Evolutionary conservation across 2,113 vertebrate species (phyloP).

Genomic region (Odocoileus hemionus): DNA sequence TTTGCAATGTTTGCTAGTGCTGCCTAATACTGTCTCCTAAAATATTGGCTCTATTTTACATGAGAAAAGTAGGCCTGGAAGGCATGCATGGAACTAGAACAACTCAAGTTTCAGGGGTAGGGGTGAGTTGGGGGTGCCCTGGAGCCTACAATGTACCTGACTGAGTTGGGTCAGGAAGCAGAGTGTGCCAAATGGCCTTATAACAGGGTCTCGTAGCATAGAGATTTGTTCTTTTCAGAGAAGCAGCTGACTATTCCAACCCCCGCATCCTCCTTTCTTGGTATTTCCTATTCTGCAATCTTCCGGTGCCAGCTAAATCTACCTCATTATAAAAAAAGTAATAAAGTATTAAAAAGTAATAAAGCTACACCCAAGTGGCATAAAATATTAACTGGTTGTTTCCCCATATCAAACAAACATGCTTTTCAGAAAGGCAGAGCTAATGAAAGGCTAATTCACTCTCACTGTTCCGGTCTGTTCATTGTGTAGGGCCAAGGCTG

Average conservation of each 20-base stretch:
- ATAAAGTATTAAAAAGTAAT: slow-evolving; percentile 4
- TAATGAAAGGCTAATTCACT: not conserved
- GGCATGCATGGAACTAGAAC: not conserved
- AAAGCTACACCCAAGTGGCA: not conserved
- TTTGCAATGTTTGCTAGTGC: not conserved
- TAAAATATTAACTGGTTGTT: slow-evolving; percentile 26
- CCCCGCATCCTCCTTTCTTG: not conserved
- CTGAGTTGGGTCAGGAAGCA: not conserved
- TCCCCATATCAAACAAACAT: not conserved
- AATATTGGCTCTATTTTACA: not conserved
- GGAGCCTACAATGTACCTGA: slow-evolving; percentile 18
- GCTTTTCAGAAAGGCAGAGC: slow-evolving; percentile 27
- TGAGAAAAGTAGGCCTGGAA: not conserved
- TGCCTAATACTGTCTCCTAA: not conserved
- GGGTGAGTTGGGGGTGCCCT: not conserved
- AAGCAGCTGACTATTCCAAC: not conserved
- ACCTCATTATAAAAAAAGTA: slow-evolving; percentile 22
- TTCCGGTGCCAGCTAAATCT: not conserved
- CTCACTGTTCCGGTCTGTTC: not conserved
- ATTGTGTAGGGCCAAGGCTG: not conserved
- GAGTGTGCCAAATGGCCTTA: slow-evolving; percentile 43
- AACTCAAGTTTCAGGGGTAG: not conserved
- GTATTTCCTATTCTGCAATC: slow-evolving; percentile 30
- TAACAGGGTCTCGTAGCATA: not conserved
- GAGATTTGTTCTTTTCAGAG: slow-evolving; percentile 28